These are phyloP conservation scores for Octopus sinensis DNA, from an alignment of 1,140 invertebrate species.

Conservation along the genomic window DNA sequence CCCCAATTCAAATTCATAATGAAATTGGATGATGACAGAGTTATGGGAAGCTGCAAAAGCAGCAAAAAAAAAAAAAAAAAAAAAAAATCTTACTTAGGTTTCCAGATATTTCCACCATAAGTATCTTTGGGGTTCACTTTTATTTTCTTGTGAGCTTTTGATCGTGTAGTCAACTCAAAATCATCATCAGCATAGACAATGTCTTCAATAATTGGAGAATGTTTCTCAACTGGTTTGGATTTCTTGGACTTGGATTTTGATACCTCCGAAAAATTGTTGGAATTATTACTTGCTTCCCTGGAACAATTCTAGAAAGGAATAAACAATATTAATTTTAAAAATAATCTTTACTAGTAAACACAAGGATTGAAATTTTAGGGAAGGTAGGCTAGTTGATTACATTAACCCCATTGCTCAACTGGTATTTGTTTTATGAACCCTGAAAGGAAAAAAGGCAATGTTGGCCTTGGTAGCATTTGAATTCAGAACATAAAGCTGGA, in stretches of 20 bases:
- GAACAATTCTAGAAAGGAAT: background rate
- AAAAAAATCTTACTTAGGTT: constrained; percentile 44
- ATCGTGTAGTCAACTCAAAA: constrained; percentile 58
- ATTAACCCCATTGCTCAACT: too few relatives aligned
- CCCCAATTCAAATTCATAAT: background rate
- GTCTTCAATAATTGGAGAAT: constrained; percentile 5
- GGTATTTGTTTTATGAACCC: too few relatives aligned
- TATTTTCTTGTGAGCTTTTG: constrained; percentile 56
- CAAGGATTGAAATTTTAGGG: too few relatives aligned
- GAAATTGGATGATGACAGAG: background rate
- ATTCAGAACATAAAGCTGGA: too few relatives aligned
- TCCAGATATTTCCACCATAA: constrained; percentile 54
- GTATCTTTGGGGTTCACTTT: constrained; percentile 53
- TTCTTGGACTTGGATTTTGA: constrained; percentile 33
- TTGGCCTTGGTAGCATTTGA: too few relatives aligned
- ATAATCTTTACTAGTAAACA: too few relatives aligned
- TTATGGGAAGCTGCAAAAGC: background rate
- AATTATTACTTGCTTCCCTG: constrained; percentile 30
- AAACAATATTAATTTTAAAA: background rate
- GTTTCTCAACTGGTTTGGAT: constrained; percentile 6
- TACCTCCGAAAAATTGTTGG: constrained; percentile 45
- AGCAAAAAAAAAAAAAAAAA: background rate
- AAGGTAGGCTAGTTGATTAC: too few relatives aligned
- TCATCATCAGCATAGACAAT: constrained; percentile 46
- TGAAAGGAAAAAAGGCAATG: too few relatives aligned